Evolutionary conservation across 1,140 invertebrate genomes (phyloP).

Genomic region (Chymomyza costata): DNA sequence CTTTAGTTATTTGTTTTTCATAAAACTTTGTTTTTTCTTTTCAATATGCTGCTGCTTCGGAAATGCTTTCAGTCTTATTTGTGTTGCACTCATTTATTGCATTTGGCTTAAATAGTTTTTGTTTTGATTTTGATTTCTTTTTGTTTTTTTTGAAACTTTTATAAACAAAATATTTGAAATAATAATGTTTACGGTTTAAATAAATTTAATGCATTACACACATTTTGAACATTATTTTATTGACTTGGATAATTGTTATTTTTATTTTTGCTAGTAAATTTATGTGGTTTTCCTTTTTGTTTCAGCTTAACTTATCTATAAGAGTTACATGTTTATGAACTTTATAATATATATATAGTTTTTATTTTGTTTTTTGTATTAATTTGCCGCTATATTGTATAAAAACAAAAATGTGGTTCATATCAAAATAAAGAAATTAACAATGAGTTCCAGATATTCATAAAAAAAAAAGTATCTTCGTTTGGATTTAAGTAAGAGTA

Average conservation of each 20-base stretch:
- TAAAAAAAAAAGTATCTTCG: conserved; percentile 20
- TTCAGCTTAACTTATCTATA: conserved; percentile 49
- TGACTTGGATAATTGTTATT: conserved; percentile 63
- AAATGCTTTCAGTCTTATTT: conserved; percentile 3
- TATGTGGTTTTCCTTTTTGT: conserved; percentile 54
- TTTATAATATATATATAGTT: conserved; percentile 1
- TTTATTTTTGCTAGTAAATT: conserved; percentile 61
- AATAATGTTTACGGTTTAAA: conserved; percentile 61
- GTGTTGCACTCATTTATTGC: conserved; percentile 30
- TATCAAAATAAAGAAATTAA: conserved; percentile 41
- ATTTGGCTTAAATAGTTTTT: conserved; percentile 40
- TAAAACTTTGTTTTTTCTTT: conserved; percentile 9
- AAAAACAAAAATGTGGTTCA: conserved; percentile 42
- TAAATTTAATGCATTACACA: conserved; percentile 68
- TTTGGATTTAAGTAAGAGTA: conserved; percentile 15
- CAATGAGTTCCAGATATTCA: conserved; percentile 23
- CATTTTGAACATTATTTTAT: conserved; percentile 72
- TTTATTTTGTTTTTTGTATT: no score
- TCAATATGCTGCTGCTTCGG: conserved; percentile 8
- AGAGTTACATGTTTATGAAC: conserved; percentile 50
- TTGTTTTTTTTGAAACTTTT: conserved; percentile 30
- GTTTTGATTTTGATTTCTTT: conserved; percentile 39
- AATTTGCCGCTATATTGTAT: conserved; percentile 44
- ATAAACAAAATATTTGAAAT: conserved; percentile 65
- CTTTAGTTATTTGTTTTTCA: conserved; percentile 2